Conservation (phyloP, 2,888 invertebrate genomes). For the Seira sanloemensis region DNA sequence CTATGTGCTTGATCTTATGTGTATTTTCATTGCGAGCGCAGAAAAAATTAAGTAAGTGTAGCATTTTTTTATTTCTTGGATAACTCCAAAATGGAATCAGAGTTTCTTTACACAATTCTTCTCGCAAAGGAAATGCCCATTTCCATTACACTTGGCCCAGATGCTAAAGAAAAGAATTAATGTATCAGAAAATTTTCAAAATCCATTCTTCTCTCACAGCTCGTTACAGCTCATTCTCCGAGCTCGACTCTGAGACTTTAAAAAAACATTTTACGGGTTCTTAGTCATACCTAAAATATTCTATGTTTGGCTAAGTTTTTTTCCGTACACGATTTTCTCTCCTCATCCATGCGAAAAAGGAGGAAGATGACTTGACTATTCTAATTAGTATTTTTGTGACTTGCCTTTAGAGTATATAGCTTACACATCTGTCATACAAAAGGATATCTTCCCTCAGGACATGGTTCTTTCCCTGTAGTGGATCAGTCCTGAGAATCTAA, state of each 20-base stretch:
- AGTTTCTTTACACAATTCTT: too few species aligned
- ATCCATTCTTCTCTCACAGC: too few species aligned
- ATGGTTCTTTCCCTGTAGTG: neutral
- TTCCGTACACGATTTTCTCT: neutral
- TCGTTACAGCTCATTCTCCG: neutral
- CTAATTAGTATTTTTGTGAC: constrained; percentile 41
- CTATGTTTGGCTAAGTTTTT: neutral
- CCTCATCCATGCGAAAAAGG: neutral
- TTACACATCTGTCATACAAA: constrained; percentile 9
- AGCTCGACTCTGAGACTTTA: too few species aligned
- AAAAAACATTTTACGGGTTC: constrained; percentile 1
- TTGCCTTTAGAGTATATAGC: neutral
- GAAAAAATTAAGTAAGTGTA: neutral
- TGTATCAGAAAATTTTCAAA: too few species aligned
- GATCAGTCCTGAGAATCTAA: too few species aligned
- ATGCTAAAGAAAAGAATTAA: too few species aligned
- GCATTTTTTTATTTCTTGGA: too few species aligned
- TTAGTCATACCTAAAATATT: neutral
- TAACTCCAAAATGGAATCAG: too few species aligned
- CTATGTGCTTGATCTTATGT: too few species aligned
- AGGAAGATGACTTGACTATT: constrained; percentile 39
- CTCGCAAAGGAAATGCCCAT: neutral
- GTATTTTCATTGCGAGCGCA: neutral
- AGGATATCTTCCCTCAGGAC: constrained; percentile 10
- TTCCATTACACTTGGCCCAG: constrained; percentile 1